Evolutionary conservation across 1,140 invertebrate genomes (phyloP), one percentile per base, ranked within the genome.

Genomic region (Apis mellifera): DNA sequence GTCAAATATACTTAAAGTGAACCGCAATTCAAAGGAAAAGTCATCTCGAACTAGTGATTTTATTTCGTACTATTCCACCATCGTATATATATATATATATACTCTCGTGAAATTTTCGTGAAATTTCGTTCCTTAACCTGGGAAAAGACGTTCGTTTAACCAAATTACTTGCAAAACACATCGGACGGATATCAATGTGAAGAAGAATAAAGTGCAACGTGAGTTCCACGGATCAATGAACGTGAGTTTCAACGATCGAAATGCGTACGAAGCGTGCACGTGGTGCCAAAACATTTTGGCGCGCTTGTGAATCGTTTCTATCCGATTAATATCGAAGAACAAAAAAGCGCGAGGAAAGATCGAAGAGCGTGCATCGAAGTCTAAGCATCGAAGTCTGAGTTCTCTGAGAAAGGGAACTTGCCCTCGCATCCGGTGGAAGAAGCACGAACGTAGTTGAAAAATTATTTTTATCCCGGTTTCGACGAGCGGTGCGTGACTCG

Each of bases 391-490:
- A 68, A 68, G 65, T n/a, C 19, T 4, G n/a, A 62, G 13, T 26
- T 12, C 23, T 13, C 60, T n/a, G n/a, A n/a, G n/a, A 23, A 15
- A 65, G 23, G 50, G 1, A 50, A 23, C 15, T 66, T 83, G 57
- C 62, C 60, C 71, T 80, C 42, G 74, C 68, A 84, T 84, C 82
- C 84, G 85, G 86, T 48, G 32, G 57, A 84, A 80, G 76, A 21
- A 66, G 70, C 23, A 15, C 65, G 72, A 83, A 65, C 62, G n/a
- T n/a, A 26, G 71, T 23, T 32, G 79, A 82, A 68, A 81, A 87
- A 86, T 87, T 87, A 86, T 87, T 87, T 87, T 87, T 87, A 84
- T 73, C 64, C 72, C 73, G 54, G 23, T 59, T 32, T 21, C 54
- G n/a, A 0, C 54, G n/a, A 0, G 57, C 15, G n/a, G 32, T 42